phyloP scores from a whole-genome alignment of 2,113 vertebrate genomes.

The Castor canadensis region DNA sequence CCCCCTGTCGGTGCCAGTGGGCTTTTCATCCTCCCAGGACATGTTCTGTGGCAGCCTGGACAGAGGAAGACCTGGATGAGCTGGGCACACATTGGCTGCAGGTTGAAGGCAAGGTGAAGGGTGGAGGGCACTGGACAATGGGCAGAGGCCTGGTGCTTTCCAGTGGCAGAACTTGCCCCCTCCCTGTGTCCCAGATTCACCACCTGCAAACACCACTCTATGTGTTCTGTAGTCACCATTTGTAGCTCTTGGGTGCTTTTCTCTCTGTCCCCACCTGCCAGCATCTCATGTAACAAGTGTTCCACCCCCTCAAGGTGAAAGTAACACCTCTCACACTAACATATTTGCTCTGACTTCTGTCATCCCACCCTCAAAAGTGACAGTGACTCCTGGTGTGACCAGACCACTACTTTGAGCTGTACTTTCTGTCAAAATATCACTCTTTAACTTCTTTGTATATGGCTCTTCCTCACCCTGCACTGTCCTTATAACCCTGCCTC shows the following conservation, averaged over 20 bases:
- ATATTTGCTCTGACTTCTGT: neutral
- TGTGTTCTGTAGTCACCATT: neutral
- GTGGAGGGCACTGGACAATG: neutral
- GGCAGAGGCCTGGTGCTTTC: neutral
- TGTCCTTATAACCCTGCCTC: neutral
- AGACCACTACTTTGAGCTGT: neutral
- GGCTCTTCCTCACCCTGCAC: neutral
- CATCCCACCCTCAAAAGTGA: neutral
- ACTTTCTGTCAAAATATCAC: neutral
- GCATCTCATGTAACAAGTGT: neutral
- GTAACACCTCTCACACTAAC: neutral
- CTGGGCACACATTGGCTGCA: neutral
- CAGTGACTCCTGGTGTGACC: too few relatives aligned
- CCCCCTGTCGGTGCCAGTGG: conserved; percentile 63
- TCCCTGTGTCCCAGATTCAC: neutral
- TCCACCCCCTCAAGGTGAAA: neutral
- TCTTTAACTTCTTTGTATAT: neutral
- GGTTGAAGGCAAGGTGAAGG: too few relatives aligned
- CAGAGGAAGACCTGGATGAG: neutral
- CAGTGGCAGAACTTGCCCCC: neutral
- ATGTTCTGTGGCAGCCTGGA: accelerated
- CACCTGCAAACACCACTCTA: neutral
- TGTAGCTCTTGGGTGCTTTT: neutral
- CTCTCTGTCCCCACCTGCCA: neutral
- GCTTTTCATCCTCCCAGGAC: neutral